These are phyloP conservation scores for Liparis tanakae DNA, from an alignment of 2,797 vertebrate species.

Conservation along the genomic window DNA sequence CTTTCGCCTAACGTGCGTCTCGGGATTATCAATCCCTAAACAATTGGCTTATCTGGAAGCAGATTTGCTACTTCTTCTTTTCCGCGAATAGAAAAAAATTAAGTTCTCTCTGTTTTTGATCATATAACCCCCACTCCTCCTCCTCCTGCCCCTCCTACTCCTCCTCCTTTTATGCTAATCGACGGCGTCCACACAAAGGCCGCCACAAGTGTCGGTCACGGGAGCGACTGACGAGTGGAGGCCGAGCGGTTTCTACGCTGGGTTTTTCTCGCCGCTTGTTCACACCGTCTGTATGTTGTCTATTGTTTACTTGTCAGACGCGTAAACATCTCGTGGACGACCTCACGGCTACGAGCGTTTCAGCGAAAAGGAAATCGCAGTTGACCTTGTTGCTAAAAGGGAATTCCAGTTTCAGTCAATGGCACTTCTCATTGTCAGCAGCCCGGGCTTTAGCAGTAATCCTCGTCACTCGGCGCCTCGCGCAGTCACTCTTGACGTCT, in stretches of 20 bases:
- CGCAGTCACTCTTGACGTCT: conserved; percentile 77
- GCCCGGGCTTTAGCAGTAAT: conserved; percentile 77
- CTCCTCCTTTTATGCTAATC: conserved; percentile 78
- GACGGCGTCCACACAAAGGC: conserved; percentile 76
- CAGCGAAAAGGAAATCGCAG: conserved; percentile 40
- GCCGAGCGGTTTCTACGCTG: conserved; percentile 50
- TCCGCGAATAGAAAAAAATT: conserved; percentile 68
- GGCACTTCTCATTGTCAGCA: conserved; percentile 76
- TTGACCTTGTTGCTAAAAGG: conserved; percentile 65
- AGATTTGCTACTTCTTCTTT: conserved; percentile 64
- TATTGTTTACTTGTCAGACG: conserved; percentile 43
- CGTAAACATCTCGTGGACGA: conserved; percentile 46
- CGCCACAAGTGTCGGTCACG: conserved; percentile 81
- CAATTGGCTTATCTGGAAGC: conserved; percentile 74
- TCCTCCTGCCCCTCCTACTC: neutral
- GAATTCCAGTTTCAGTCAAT: conserved; percentile 62
- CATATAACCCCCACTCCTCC: conserved; percentile 10
- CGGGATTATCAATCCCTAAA: conserved; percentile 57
- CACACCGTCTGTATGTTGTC: conserved; percentile 50
- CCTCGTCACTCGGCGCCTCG: conserved; percentile 78
- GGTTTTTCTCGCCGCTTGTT: conserved; percentile 48
- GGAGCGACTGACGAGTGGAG: conserved; percentile 74
- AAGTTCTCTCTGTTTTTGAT: conserved; percentile 78
- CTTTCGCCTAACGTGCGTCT: conserved; percentile 58
- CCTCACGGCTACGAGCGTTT: conserved; percentile 10